Evolutionary conservation across 2,888 invertebrate genomes (phyloP).

Genomic region (Cerastis rubricosa): DNA sequence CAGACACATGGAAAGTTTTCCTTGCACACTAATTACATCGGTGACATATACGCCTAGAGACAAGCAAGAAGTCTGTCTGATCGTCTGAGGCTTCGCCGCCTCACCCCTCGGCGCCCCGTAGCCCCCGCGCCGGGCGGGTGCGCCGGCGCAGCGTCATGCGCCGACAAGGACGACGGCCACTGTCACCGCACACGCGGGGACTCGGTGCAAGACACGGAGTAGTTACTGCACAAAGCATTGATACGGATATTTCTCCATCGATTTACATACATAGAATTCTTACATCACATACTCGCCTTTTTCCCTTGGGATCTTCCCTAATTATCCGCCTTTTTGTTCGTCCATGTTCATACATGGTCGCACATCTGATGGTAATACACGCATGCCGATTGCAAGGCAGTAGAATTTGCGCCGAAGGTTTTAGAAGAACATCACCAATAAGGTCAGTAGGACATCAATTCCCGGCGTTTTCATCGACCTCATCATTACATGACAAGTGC

Average conservation of each 20-base stretch:
- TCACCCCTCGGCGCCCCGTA: constrained; percentile 13
- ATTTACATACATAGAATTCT: background rate
- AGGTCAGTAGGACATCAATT: background rate
- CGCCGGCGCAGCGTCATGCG: constrained; percentile 58
- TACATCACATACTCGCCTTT: background rate
- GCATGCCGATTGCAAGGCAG: background rate
- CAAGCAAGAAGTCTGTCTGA: constrained; percentile 47
- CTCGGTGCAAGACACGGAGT: constrained; percentile 19
- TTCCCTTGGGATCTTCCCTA: background rate
- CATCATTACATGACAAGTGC: background rate
- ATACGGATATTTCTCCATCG: constrained; percentile 1
- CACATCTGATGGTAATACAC: too few species aligned
- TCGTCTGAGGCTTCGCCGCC: constrained; percentile 31
- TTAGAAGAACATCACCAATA: background rate
- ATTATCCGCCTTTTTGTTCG: background rate
- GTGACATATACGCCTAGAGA: constrained; percentile 46
- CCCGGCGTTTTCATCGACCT: background rate
- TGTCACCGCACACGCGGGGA: constrained; percentile 52
- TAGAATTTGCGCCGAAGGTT: background rate
- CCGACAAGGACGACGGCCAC: constrained; percentile 60
- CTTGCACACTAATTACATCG: constrained; percentile 14
- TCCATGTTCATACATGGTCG: background rate
- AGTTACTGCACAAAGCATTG: constrained; percentile 14
- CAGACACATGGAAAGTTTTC: constrained; percentile 53
- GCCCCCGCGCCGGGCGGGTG: constrained; percentile 43